phyloP scores from a whole-genome alignment of 2,113 vertebrate genomes.

The Nerophis ophidion region DNA sequence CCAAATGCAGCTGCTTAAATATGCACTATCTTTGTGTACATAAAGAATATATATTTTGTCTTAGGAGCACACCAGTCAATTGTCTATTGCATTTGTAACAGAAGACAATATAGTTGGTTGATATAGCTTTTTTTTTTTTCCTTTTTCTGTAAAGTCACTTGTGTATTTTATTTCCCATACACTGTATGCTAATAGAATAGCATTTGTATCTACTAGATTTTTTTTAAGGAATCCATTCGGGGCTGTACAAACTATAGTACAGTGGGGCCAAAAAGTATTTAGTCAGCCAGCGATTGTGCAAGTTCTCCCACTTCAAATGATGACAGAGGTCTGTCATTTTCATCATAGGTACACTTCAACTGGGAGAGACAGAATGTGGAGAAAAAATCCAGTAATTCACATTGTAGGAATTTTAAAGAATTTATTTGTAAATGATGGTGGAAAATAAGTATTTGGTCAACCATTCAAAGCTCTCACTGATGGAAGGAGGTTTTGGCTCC shows the following conservation, averaged over 20 bases:
- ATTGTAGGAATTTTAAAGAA: too few species aligned
- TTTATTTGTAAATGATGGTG: too few species aligned
- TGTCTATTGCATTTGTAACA: slow-evolving; percentile 24
- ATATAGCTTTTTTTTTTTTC: slow-evolving; percentile 10
- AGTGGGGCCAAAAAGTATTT: too few species aligned
- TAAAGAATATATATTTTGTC: slow-evolving; percentile 71
- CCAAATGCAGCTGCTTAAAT: slow-evolving; percentile 44
- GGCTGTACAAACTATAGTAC: slow-evolving; percentile 20
- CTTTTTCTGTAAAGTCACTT: slow-evolving; percentile 7
- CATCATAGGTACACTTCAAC: too few species aligned
- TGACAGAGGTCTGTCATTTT: too few species aligned
- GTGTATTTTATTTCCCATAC: slow-evolving; percentile 29
- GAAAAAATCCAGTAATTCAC: too few species aligned
- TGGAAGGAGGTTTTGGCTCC: too few species aligned
- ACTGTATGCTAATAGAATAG: slow-evolving; percentile 57
- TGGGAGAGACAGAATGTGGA: too few species aligned
- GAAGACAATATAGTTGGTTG: slow-evolving; percentile 26
- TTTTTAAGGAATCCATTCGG: slow-evolving; percentile 34
- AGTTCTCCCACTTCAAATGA: too few species aligned
- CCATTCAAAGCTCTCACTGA: too few species aligned
- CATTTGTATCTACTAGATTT: slow-evolving; percentile 53
- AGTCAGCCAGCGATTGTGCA: too few species aligned
- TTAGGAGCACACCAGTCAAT: slow-evolving; percentile 32
- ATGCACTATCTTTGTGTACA: slow-evolving; percentile 67
- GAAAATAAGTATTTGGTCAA: too few species aligned